Base-by-base conservation (phyloP, 2,113 vertebrate species). In the Hippocampus zosterae region DNA sequence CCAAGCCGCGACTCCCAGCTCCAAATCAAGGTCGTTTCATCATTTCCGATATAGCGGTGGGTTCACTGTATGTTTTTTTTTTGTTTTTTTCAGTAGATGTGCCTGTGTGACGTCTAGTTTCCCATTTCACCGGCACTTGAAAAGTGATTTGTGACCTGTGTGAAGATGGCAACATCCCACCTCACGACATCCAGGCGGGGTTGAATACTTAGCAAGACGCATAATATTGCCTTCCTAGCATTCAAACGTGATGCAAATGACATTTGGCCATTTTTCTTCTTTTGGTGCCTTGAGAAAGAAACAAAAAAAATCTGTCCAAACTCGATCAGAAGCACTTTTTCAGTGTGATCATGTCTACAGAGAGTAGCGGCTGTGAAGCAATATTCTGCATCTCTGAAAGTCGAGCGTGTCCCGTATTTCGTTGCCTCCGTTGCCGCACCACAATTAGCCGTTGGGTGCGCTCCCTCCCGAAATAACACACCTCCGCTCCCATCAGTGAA, bases 341-440 rank as follows among this genome's bases (percentile, higher is more conserved):
- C 8, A n/a, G 21, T 2, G 18, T 19, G 18, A 11, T n/a, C 9
- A 55, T 1, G 10, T 55, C n/a, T 55, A 55, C n/a, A 40, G 57
- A 63, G 11, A 18, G 8, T 56, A 15, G 23, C 52, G 25, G 29
- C 33, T 75, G 74, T 46, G 10, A 79, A 73, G 59, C 40, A 8
- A 60, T 65, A 56, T 42, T 8, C 37, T 70, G 71, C 72, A 76
- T 79, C 74, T 79, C 68, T 69, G 37, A 71, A 67, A 71, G 57
- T 16, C 3, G 59, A 68, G 73, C 75, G 68, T 60, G 68, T 60
- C 65, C 25, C 37, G 33, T 65, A 33, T 27, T 37, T 57, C 68
- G 79, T 68, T 2, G 52, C 21, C 52, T 6, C 23, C 3, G 10
- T 21, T 29, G 27, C 11, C 50, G 50, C 2, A 8, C 50, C 50